Conservation (phyloP, 1,140 invertebrate species). For the Leptestheria dahalacensis region DNA sequence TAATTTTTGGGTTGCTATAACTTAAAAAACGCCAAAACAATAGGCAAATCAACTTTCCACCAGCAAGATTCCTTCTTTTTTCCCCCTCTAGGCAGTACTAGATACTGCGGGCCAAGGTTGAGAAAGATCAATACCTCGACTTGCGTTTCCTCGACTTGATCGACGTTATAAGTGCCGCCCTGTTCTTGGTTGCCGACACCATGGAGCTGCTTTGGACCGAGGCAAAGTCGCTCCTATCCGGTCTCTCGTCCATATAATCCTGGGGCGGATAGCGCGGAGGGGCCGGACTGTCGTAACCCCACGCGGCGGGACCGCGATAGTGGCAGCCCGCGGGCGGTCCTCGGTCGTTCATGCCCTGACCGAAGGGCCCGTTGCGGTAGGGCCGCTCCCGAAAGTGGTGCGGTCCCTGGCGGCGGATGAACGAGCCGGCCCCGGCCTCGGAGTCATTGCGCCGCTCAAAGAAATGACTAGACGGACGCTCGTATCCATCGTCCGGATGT, state of each 20-base stretch:
- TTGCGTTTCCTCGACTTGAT: not conserved
- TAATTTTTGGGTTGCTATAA: too few relatives aligned
- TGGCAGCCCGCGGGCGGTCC: not conserved
- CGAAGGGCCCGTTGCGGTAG: constrained; percentile 9
- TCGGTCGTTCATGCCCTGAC: not conserved
- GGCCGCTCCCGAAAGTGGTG: constrained; percentile 7
- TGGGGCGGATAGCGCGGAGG: constrained; percentile 1
- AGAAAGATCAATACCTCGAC: not conserved
- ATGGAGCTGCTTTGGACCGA: not conserved
- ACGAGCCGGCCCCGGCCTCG: not conserved
- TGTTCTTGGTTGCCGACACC: constrained; percentile 26
- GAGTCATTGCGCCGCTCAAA: constrained; percentile 6
- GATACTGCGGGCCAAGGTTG: too few relatives aligned
- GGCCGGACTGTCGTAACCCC: not conserved
- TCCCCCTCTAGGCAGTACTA: too few relatives aligned
- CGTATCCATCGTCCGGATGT: constrained; percentile 1
- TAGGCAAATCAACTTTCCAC: too few relatives aligned
- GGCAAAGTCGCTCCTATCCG: not conserved
- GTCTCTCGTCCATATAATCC: constrained; percentile 2
- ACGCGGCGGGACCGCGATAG: not conserved
- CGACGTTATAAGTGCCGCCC: not conserved
- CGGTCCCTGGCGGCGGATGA: constrained; percentile 6
- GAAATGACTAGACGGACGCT: constrained; percentile 9
- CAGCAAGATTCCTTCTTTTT: too few relatives aligned
- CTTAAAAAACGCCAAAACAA: too few relatives aligned